Percentiles rank a stretch among this genome's conserved stretches.
These are phyloP conservation scores for Micromys minutus DNA, from an alignment of 2,113 vertebrate species.

Conservation along the genomic window DNA sequence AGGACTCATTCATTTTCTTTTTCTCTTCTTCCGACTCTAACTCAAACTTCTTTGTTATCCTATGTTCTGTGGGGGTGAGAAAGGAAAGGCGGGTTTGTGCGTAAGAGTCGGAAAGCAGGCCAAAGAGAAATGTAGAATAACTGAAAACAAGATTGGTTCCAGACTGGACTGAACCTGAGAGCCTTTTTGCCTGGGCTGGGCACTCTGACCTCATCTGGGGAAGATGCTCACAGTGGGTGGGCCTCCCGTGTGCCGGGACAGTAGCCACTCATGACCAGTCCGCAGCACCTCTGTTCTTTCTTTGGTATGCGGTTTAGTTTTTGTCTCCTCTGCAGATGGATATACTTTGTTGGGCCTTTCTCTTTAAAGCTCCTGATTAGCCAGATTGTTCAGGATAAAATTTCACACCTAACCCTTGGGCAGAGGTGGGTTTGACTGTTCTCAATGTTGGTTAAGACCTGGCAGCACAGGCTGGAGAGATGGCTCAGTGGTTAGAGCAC, in stretches of 20 bases:
- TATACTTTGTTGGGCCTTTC: background rate
- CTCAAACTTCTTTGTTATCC: conserved; percentile 77
- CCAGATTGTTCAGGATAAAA: background rate
- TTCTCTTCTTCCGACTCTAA: conserved; percentile 76
- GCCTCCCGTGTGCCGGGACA: background rate
- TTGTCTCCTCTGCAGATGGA: background rate
- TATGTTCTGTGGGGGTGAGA: conserved; percentile 69
- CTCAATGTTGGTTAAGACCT: background rate
- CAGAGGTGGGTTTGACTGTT: background rate
- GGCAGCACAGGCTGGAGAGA: no score
- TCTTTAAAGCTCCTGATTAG: background rate
- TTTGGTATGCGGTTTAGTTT: background rate
- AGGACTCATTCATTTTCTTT: conserved; percentile 64
- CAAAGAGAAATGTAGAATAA: background rate
- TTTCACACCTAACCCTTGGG: background rate
- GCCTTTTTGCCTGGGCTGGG: no score
- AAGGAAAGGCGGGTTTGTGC: background rate
- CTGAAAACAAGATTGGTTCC: background rate
- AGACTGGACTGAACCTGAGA: background rate
- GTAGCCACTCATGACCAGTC: background rate
- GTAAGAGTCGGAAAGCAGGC: background rate
- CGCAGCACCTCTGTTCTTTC: background rate
- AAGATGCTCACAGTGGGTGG: background rate
- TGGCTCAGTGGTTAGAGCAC: no score
- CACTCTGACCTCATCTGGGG: background rate